These are phyloP conservation scores for Okamejei kenojei DNA, from an alignment of 2,797 vertebrate genomes.

Conservation along the genomic window DNA sequence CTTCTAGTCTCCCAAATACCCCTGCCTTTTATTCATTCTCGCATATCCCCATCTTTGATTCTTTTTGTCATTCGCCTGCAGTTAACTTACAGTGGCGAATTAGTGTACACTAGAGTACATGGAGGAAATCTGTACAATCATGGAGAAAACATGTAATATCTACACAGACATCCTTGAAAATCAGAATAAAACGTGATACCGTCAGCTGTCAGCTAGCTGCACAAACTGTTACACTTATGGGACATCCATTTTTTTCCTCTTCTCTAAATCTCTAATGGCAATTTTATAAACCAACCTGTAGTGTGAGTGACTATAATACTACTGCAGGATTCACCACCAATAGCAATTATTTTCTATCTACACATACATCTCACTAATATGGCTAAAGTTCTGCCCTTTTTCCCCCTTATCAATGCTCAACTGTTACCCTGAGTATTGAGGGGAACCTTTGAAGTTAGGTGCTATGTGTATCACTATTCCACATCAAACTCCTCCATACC, in stretches of 20 bases:
- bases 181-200: too few relatives aligned
- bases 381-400: not conserved
- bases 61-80: too few relatives aligned
- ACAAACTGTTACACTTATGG: too few relatives aligned
- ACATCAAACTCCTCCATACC: not conserved
- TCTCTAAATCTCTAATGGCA: not conserved
- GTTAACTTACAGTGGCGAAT: too few relatives aligned
- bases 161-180: too few relatives aligned
- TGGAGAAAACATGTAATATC: too few relatives aligned
- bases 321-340: not conserved
- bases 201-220: too few relatives aligned
- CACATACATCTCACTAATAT: not conserved
- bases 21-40: too few relatives aligned
- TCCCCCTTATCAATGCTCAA: not conserved
- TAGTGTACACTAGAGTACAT: too few relatives aligned
- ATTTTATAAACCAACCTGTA: not conserved
- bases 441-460: not conserved
- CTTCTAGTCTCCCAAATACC: too few relatives aligned
- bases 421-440: not conserved
- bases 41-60: too few relatives aligned
- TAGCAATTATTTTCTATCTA: not conserved
- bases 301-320: not conserved
- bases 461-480: not conserved
- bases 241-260: not conserved
- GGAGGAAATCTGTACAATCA: too few relatives aligned